Evolutionary conservation across 2,888 invertebrate species (phyloP).

Genomic region (Lasioglossum malachurum): DNA sequence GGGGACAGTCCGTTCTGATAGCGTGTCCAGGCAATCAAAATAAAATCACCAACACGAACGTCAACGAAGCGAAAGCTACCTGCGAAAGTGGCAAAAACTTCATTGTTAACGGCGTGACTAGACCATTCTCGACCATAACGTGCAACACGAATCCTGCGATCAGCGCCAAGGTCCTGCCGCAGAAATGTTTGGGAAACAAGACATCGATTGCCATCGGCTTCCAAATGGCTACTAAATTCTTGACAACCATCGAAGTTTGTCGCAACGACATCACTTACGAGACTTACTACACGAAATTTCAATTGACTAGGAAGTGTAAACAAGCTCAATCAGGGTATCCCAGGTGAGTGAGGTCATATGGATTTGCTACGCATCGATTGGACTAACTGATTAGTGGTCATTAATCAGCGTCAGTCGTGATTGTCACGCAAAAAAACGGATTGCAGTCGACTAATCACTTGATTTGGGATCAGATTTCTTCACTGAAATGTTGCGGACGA

Average conservation of each 20-base stretch:
- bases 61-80: slow-evolving; percentile 54
- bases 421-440: background rate
- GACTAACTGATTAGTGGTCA: background rate
- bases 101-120: slow-evolving; percentile 39
- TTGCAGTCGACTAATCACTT: background rate
- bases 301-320: slow-evolving; percentile 56
- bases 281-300: slow-evolving; percentile 82
- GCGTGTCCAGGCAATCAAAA: slow-evolving; percentile 78
- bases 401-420: too few species aligned
- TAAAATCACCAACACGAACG: slow-evolving; percentile 58
- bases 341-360: slow-evolving; percentile 36
- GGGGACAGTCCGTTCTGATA: slow-evolving; percentile 68
- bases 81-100: slow-evolving; percentile 72
- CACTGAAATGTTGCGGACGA: background rate
- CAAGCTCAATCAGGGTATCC: slow-evolving; percentile 67
- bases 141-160: background rate
- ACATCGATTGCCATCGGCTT: slow-evolving; percentile 83
- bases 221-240: slow-evolving; percentile 75
- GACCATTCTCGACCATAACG: background rate
- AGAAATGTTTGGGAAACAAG: slow-evolving; percentile 76
- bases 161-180: background rate
- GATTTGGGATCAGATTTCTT: background rate
- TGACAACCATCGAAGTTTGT: slow-evolving; percentile 83
- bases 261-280: slow-evolving; percentile 81
- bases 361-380: too few species aligned